phyloP scores from a whole-genome alignment of 1,140 invertebrate genomes.

The Eulimnadia texana region DNA sequence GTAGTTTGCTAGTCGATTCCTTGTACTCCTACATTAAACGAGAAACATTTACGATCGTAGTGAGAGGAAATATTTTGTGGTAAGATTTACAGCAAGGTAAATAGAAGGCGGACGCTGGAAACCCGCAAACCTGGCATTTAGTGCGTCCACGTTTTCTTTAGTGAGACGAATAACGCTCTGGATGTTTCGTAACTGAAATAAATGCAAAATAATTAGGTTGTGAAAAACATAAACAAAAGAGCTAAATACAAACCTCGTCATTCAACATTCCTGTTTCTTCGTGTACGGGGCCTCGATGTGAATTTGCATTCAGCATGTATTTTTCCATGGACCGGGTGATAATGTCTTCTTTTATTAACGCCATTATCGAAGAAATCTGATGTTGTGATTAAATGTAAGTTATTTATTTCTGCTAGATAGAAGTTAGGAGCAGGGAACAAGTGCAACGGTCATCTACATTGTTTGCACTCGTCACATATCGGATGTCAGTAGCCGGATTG shows the following conservation, averaged over 20 bases:
- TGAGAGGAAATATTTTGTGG: background rate
- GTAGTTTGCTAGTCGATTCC: slow-evolving; percentile 76
- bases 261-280: background rate
- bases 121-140: slow-evolving; percentile 76
- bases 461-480: background rate
- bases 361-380: no score
- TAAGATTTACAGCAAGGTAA: slow-evolving; percentile 42
- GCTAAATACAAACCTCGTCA: background rate
- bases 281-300: no score
- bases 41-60: background rate
- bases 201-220: slow-evolving; percentile 16
- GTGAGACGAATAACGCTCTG: slow-evolving; percentile 82
- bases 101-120: slow-evolving; percentile 71
- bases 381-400: background rate
- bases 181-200: slow-evolving; percentile 65
- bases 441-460: background rate
- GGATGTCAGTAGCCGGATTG: no score
- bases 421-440: background rate
- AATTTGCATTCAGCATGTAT: background rate
- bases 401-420: background rate
- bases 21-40: slow-evolving; percentile 58
- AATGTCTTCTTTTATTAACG: background rate
- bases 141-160: slow-evolving; percentile 76
- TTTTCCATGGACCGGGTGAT: background rate
- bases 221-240: background rate